Percentiles rank a stretch among this genome's conserved stretches.
Conservation (phyloP, 1,140 invertebrate species). For the Procambarus clarkii region DNA sequence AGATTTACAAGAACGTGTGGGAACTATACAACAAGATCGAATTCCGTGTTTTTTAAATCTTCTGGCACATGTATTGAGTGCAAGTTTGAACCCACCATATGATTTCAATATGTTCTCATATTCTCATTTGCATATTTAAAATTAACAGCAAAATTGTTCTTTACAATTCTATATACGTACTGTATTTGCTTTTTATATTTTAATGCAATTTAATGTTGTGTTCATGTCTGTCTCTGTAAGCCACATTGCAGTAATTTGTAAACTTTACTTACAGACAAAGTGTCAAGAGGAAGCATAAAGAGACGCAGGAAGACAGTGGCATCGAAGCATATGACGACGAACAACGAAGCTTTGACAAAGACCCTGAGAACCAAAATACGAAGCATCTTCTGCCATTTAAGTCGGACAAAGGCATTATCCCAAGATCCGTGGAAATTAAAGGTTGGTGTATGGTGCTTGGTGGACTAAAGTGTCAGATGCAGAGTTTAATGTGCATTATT, state of each 20-base stretch:
- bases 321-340: neutral
- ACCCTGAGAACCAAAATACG: neutral
- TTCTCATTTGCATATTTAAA: too few species aligned
- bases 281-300: neutral
- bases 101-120: too few species aligned
- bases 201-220: neutral
- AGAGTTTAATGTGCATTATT: too few species aligned
- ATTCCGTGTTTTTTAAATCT: too few species aligned
- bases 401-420: constrained; percentile 23
- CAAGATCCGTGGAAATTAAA: constrained; percentile 6
- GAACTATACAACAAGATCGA: too few species aligned
- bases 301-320: neutral
- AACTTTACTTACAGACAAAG: neutral
- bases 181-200: neutral
- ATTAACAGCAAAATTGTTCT: too few species aligned
- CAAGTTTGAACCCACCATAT: too few species aligned
- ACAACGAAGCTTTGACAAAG: constrained; percentile 13
- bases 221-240: neutral
- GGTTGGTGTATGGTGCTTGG: neutral
- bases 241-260: neutral
- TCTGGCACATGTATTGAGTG: too few species aligned
- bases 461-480: too few species aligned
- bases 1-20: too few species aligned
- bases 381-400: constrained; percentile 19
- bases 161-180: too few species aligned